Conservation (phyloP, 1,140 invertebrate species). For the Planococcus citri region DNA sequence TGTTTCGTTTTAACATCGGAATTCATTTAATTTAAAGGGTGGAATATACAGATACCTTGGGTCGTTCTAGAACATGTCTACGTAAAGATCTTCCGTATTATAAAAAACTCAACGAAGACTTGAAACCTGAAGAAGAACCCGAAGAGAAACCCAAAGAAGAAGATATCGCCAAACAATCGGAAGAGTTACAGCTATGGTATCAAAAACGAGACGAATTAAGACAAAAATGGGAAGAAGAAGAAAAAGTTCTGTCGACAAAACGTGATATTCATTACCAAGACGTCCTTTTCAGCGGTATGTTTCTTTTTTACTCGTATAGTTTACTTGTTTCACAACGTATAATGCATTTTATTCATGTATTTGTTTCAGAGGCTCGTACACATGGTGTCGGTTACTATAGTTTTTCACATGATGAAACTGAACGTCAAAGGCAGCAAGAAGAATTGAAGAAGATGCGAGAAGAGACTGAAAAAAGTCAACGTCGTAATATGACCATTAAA, state of each 20-base stretch:
- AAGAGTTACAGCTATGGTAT: conserved; percentile 37
- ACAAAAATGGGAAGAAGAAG: conserved; percentile 54
- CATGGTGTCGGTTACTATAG: conserved; percentile 82
- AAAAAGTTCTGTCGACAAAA: conserved; percentile 41
- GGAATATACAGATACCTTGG: conserved; percentile 78
- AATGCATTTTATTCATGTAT: background rate
- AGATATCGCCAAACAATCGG: conserved; percentile 24
- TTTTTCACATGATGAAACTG: conserved; percentile 70
- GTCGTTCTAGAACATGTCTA: conserved; percentile 68
- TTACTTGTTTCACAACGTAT: background rate
- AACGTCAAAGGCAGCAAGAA: conserved; percentile 60
- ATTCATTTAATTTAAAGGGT: conserved; percentile 39
- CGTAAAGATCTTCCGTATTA: conserved; percentile 59
- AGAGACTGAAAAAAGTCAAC: conserved; percentile 55
- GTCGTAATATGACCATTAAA: conserved; percentile 46
- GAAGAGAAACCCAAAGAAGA: background rate
- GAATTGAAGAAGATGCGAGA: conserved; percentile 53
- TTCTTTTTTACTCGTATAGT: background rate
- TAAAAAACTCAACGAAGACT: conserved; percentile 48
- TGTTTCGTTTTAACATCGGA: background rate
- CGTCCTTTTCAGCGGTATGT: conserved; percentile 65
- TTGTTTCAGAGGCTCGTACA: conserved; percentile 57
- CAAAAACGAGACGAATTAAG: conserved; percentile 43
- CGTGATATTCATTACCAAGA: conserved; percentile 77
- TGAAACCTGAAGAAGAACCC: conserved; percentile 31